Evolutionary conservation across 1,140 invertebrate species (phyloP), one percentile per base, ranked within the genome.

Genomic region (Panonychus citri): DNA sequence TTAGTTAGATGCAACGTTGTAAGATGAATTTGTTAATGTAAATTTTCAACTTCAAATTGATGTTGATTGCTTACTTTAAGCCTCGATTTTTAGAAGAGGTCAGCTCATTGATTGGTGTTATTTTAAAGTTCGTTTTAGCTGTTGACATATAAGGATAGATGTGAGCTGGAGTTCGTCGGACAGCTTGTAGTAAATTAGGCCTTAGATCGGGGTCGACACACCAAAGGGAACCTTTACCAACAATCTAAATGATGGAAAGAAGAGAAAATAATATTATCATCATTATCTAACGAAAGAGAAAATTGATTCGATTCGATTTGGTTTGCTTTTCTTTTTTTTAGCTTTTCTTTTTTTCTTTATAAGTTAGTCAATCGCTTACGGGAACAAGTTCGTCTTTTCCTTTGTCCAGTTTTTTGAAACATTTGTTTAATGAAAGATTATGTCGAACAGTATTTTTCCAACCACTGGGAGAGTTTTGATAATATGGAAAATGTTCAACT

Each of bases 141-240:
- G 66, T 64, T 49, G 73, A 71, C 43, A 71, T 61, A 13, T 68
- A 69, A 7, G 72, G 69, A 59, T 81, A 81, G 4, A 81, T 81
- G 64, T 83, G 81, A 64, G 82, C 84, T 1, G 84, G 84, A 10
- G 83, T 83, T 59, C 84, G 81, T 53, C 80, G 79, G 10, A 88
- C 69, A 1, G 83, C 82, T 70, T 87, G 83, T 52, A 88, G 74
- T 57, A 90, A 70, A 70, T 85, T 87, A 54, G 82, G 81, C 61
- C 83, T 75, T 66, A 83, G 85, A 43, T 85, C 80, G 5, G 84
- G 82, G 67, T 94, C 88, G 1, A 93, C 86, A 68, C 85, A 90
- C 88, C 89, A 93, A 48, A 91, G 69, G 0, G 88, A 93, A 46
- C 89, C 88, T 72, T 94, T 93, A 13, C 86, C 86, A 63, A 91